A percentile compares a stretch with the other conserved stretches of the same genome.
Conservation (phyloP, 2,797 vertebrate genomes). For the Tadarida brasiliensis region DNA sequence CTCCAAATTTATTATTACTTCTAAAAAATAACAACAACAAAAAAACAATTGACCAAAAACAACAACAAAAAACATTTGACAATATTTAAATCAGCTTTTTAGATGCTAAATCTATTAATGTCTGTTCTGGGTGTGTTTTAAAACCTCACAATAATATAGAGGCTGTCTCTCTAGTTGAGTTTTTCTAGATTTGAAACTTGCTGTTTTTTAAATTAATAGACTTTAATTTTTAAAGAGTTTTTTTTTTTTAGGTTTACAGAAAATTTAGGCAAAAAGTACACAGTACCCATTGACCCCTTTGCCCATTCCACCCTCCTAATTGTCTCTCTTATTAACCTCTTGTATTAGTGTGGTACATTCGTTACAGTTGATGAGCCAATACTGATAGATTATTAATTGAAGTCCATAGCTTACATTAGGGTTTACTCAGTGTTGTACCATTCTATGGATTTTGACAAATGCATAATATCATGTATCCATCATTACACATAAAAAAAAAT, state of each 20-base stretch:
- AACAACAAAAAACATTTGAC: not conserved
- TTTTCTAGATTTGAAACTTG: constrained; percentile 85
- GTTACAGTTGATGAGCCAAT: not conserved
- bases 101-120: constrained; percentile 65
- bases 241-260: not conserved
- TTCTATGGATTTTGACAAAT: not conserved
- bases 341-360: not conserved
- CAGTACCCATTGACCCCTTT: not conserved
- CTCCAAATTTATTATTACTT: not conserved
- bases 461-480: not conserved
- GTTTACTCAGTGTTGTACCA: not conserved
- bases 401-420: not conserved
- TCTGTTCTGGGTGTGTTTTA: constrained; percentile 79
- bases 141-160: constrained; percentile 63
- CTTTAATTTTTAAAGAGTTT: not conserved
- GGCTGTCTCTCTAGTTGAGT: constrained; percentile 71
- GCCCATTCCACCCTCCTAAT: fast-evolving
- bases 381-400: not conserved
- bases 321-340: not conserved
- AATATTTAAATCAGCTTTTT: not conserved
- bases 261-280: not conserved
- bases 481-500: not conserved
- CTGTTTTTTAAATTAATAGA: constrained; percentile 73
- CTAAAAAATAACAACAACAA: not conserved
- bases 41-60: not conserved